These are phyloP conservation scores for Ovis canadensis DNA, from an alignment of 2,113 vertebrate genomes.

Conservation along the genomic window DNA sequence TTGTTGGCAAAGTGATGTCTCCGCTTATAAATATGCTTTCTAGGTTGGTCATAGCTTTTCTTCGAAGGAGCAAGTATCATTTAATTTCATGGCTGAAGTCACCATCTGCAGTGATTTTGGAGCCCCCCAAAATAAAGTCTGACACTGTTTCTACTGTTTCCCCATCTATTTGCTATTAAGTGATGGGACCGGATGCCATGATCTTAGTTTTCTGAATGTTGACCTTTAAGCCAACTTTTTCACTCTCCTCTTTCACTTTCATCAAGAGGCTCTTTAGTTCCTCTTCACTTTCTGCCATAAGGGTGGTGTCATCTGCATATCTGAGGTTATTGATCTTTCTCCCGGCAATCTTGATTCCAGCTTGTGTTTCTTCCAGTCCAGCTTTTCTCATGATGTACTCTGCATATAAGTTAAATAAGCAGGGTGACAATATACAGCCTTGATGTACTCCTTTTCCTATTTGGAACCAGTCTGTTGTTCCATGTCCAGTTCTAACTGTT, in stretches of 20 bases:
- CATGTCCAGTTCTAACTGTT: background rate
- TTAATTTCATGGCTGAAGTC: background rate
- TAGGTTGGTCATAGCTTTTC: background rate
- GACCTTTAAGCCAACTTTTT: background rate
- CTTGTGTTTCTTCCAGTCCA: background rate
- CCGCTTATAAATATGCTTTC: background rate
- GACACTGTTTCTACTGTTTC: background rate
- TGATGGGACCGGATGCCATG: background rate
- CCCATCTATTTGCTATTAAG: background rate
- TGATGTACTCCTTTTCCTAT: rapidly evolving
- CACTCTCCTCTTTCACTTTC: background rate
- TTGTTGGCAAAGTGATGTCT: background rate
- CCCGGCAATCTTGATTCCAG: background rate
- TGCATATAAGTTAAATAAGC: background rate
- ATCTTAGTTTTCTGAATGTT: background rate
- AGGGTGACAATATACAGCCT: background rate
- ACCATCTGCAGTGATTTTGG: background rate
- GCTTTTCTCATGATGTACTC: background rate
- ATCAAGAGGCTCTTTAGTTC: background rate
- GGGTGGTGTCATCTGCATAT: background rate
- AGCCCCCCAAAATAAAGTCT: background rate
- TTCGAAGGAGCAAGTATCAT: background rate
- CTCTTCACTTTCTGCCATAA: background rate
- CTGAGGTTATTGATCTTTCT: background rate
- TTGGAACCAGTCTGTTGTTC: background rate